A percentile compares a stretch with the other conserved stretches of the same genome.
These are phyloP conservation scores for Graptemys geographica DNA, from an alignment of 2,797 vertebrate species.

Conservation along the genomic window DNA sequence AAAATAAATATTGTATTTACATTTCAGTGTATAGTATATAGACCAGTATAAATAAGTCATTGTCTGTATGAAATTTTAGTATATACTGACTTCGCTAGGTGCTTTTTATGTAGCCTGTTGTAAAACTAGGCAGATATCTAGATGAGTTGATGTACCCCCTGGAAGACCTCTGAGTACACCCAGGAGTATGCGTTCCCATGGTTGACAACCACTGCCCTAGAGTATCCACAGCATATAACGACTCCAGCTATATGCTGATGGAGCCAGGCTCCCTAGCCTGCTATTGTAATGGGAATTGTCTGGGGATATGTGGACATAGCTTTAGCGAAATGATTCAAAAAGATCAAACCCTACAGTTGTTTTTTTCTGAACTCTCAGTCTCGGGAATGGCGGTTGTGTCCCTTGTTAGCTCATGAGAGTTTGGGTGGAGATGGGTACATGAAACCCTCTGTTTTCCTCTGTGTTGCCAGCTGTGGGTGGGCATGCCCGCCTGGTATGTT, in stretches of 20 bases:
- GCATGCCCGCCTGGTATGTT: constrained; percentile 98
- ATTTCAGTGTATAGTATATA: too few relatives aligned
- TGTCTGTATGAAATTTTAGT: too few relatives aligned
- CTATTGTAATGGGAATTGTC: not conserved
- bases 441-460: not conserved
- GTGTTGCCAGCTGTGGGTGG: constrained; percentile 92
- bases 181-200: not conserved
- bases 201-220: not conserved
- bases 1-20: too few relatives aligned
- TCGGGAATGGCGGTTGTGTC: not conserved
- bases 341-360: not conserved
- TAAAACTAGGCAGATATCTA: too few relatives aligned
- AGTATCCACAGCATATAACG: not conserved
- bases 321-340: not conserved
- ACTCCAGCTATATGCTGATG: not conserved
- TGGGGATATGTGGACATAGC: not conserved
- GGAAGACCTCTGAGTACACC: too few relatives aligned
- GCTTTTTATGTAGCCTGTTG: too few relatives aligned
- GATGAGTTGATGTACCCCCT: too few relatives aligned
- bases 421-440: not conserved
- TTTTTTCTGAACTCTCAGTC: not conserved
- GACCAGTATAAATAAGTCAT: too few relatives aligned
- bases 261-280: not conserved
- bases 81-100: too few relatives aligned
- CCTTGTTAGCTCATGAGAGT: not conserved